Conservation (phyloP, 1,140 invertebrate species). For the Drosophila aff. region DNA sequence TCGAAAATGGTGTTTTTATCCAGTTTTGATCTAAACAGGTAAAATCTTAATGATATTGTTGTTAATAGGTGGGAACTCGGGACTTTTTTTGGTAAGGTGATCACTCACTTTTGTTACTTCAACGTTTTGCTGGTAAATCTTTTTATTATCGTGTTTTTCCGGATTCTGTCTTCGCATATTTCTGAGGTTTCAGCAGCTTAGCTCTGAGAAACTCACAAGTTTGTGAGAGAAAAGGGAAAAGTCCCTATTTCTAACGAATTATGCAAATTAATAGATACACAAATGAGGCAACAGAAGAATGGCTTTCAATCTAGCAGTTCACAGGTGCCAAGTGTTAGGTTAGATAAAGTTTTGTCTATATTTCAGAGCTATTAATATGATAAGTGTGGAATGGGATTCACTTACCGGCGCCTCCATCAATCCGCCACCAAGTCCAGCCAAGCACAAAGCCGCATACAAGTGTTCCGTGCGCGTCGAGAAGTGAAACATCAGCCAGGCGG, state of each 20-base stretch:
- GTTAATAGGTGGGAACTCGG: conserved; percentile 4
- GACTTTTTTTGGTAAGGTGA: neutral
- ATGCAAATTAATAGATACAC: conserved; percentile 37
- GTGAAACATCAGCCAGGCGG: conserved; percentile 90
- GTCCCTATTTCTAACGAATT: neutral
- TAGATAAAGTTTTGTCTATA: conserved; percentile 1
- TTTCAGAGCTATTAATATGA: conserved; percentile 16
- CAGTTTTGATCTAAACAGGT: neutral
- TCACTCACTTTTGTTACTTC: neutral
- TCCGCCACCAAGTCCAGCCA: conserved; percentile 90
- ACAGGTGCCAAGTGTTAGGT: conserved; percentile 5
- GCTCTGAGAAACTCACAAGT: neutral
- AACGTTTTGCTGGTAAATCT: neutral
- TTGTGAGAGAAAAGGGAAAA: neutral
- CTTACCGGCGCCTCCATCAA: conserved; percentile 91
- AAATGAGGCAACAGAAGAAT: neutral
- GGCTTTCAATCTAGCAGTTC: neutral
- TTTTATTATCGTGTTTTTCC: conserved; percentile 1
- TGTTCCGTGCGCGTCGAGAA: conserved; percentile 87
- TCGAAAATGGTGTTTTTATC: neutral
- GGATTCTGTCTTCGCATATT: neutral
- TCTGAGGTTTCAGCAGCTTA: conserved; percentile 1
- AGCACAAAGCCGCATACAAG: conserved; percentile 88
- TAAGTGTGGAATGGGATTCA: conserved; percentile 34
- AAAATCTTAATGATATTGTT: neutral